Evolutionary conservation across 2,888 invertebrate species (phyloP).

Genomic region (Eristalis intricaria): DNA sequence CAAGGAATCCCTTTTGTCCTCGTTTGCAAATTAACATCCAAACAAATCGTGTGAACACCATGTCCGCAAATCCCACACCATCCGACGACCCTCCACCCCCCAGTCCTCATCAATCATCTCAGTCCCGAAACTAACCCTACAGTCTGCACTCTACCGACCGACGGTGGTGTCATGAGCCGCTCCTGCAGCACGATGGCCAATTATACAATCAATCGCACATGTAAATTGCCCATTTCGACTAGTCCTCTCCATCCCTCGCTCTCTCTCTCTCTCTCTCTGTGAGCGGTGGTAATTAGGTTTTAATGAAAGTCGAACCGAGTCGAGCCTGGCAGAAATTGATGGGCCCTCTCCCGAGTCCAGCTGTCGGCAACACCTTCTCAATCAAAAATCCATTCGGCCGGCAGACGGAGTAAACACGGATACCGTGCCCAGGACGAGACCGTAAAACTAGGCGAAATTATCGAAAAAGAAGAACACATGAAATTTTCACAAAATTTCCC

Average conservation of each 20-base stretch:
- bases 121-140: background rate
- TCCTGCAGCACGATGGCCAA: constrained; percentile 50
- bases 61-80: background rate
- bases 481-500: constrained; percentile 17
- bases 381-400: constrained; percentile 68
- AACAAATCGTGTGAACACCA: constrained; percentile 48
- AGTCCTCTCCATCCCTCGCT: too few species aligned
- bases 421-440: background rate
- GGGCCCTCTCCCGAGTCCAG: constrained; percentile 20
- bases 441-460: constrained; percentile 22
- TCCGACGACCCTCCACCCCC: constrained; percentile 21
- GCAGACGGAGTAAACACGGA: constrained; percentile 47
- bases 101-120: constrained; percentile 58
- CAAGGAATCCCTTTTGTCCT: background rate
- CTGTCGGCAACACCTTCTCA: constrained; percentile 68
- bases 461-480: background rate
- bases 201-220: constrained; percentile 69
- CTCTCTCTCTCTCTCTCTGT: too few species aligned
- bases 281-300: constrained; percentile 57
- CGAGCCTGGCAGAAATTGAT: constrained; percentile 14
- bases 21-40: constrained; percentile 27
- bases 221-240: constrained; percentile 56
- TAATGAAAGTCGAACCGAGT: constrained; percentile 49
- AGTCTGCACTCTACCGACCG: background rate
- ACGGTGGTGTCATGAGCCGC: background rate